A percentile compares a stretch with the other conserved stretches of the same genome.
phyloP scores from a whole-genome alignment of 2,888 invertebrate genomes.

The Aporophyla lueneburgensis region DNA sequence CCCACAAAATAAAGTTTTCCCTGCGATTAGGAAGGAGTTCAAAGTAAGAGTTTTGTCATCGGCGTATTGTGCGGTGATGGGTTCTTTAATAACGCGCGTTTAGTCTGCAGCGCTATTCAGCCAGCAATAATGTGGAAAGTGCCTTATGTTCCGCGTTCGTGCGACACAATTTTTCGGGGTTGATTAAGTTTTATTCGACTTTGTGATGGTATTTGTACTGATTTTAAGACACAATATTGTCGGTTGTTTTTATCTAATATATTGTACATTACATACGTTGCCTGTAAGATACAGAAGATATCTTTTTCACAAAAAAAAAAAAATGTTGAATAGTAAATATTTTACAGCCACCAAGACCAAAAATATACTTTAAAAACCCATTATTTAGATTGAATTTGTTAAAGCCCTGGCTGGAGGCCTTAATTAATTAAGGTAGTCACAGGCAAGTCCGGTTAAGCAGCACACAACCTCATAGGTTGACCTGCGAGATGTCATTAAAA shows the following conservation, averaged over 20 bases:
- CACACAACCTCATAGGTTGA: no score
- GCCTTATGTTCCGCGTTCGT: constrained; percentile 48
- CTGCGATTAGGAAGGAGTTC: constrained; percentile 88
- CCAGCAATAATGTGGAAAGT: constrained; percentile 53
- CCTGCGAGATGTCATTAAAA: no score
- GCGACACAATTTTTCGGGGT: constrained; percentile 36
- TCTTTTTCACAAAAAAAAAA: no score
- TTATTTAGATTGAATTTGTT: not conserved
- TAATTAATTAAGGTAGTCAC: no score
- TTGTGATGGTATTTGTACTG: not conserved
- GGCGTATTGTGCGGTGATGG: constrained; percentile 83
- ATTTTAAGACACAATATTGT: not conserved
- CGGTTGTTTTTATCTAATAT: no score
- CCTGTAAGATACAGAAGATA: not conserved
- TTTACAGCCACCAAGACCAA: not conserved
- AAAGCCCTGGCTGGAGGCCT: no score
- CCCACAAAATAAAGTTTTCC: constrained; percentile 89
- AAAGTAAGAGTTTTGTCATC: constrained; percentile 88
- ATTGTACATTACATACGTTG: not conserved
- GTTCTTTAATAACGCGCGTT: constrained; percentile 81
- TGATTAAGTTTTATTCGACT: constrained; percentile 47
- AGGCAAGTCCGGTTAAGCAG: no score
- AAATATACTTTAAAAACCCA: not conserved
- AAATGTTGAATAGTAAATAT: not conserved
- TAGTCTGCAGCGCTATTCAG: constrained; percentile 67